phyloP scores from a whole-genome alignment of 2,888 invertebrate species.

The Morpho deidamia region DNA sequence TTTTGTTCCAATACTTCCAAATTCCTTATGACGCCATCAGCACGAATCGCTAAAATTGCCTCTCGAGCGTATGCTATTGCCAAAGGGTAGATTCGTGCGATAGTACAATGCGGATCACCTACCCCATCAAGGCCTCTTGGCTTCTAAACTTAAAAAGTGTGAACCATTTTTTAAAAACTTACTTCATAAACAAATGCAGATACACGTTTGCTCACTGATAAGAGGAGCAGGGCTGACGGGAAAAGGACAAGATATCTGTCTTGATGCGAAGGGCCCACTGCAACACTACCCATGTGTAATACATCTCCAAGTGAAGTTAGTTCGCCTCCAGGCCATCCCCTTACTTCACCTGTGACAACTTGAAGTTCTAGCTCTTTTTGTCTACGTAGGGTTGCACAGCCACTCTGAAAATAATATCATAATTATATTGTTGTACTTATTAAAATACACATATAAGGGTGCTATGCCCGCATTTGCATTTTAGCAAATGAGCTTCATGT shows the following conservation, averaged over 20 bases:
- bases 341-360: constrained; percentile 95
- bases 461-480: too few relatives aligned
- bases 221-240: constrained; percentile 90
- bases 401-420: constrained; percentile 80
- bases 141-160: too few relatives aligned
- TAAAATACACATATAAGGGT: too few relatives aligned
- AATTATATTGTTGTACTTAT: too few relatives aligned
- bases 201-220: constrained; percentile 94
- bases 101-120: background rate
- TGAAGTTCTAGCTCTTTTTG: constrained; percentile 98
- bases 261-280: constrained; percentile 89
- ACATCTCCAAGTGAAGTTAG: constrained; percentile 87
- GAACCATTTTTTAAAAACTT: constrained; percentile 4
- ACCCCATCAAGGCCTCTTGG: too few relatives aligned
- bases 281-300: constrained; percentile 94
- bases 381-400: constrained; percentile 90
- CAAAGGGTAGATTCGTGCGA: background rate
- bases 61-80: too few relatives aligned
- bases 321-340: constrained; percentile 93
- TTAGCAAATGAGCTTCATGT: too few relatives aligned
- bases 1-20: too few relatives aligned
- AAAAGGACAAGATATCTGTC: constrained; percentile 96
- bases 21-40: too few relatives aligned
- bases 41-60: too few relatives aligned
- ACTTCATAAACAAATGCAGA: constrained; percentile 97